Conservation (phyloP, 2,888 invertebrate genomes). For the Sialis fuliginosa region DNA sequence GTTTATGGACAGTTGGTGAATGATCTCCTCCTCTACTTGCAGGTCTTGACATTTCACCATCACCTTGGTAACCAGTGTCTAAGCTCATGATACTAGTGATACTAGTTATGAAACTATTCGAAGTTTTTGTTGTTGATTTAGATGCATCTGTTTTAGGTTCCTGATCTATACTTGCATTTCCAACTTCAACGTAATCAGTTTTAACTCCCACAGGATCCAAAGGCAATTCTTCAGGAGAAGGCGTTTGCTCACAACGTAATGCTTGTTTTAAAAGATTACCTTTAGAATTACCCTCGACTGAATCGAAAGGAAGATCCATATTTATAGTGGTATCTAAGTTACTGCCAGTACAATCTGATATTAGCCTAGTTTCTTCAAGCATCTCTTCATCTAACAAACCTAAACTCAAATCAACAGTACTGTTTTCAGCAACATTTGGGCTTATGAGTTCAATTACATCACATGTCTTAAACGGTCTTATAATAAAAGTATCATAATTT, state of each 20-base stretch:
- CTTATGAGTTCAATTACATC: slow-evolving; percentile 1
- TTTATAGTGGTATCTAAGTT: slow-evolving; percentile 38
- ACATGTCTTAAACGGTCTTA: slow-evolving; percentile 4
- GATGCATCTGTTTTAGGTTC: slow-evolving; percentile 36
- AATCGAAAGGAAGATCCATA: slow-evolving; percentile 33
- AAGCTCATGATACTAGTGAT: slow-evolving; percentile 82
- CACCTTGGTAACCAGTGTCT: slow-evolving; percentile 88
- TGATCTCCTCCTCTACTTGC: slow-evolving; percentile 68
- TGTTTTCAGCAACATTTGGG: slow-evolving; percentile 12
- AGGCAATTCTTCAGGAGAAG: slow-evolving; percentile 71
- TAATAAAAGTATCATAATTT: slow-evolving; percentile 9
- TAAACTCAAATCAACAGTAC: slow-evolving; percentile 20
- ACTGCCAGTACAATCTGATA: slow-evolving; percentile 28
- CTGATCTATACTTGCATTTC: slow-evolving; percentile 15
- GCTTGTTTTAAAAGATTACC: slow-evolving; percentile 11
- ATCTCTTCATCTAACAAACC: slow-evolving; percentile 39
- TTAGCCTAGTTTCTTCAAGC: slow-evolving; percentile 22
- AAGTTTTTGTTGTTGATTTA: slow-evolving; percentile 45
- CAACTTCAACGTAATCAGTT: slow-evolving; percentile 31
- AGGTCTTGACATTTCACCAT: slow-evolving; percentile 76
- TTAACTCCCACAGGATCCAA: slow-evolving; percentile 53
- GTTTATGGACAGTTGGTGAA: slow-evolving; percentile 37
- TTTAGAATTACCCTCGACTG: slow-evolving; percentile 19
- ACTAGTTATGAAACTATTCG: slow-evolving; percentile 66
- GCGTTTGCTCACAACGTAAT: slow-evolving; percentile 53